Base-by-base conservation (phyloP, 2,113 vertebrate species). In the Neoarius graeffei region DNA sequence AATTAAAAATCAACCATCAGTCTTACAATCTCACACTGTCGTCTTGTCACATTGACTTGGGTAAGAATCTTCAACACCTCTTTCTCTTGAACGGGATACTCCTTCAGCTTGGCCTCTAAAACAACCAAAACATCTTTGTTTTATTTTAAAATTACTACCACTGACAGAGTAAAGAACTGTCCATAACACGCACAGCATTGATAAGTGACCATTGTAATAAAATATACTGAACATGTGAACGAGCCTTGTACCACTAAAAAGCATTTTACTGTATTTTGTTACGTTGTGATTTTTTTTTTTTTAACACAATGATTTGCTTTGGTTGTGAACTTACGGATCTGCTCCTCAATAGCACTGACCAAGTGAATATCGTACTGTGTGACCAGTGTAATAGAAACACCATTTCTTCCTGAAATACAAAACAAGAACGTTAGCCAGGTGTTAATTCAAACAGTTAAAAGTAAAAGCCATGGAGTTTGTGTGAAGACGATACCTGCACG, bases 311-410 rank as follows among this genome's bases (percentile, higher is more conserved):
- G 23, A 1, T 84, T 57, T 59, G 69, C n/a, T 56, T 52, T 7
- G 23, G 30, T 11, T 69, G 79, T 23, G 13, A 86, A 97, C 98
- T 97, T 91, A 99, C 98, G 95, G 90, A 93, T 99, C 87, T 98
- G 95, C 48, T 96, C 94, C 91, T 99, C 98, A 0, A 99, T 97
- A 56, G 97, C 91, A 0, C 96, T 97, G 19, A 99, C 94, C 30
- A 99, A 95, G 83, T 99, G 97, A 93, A 99, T 99, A 94, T 99
- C 98, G 0, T 99, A 99, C 94, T 99, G 98, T 0, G 98, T 99
- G 93, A 99, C 97, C 91, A 99, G 94, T 0, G 98, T 99, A 90
- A 99, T 94, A 25, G 98, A 96, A 2, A 97, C 90, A 0, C 98
- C 98, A 0, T 96, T 95, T 54, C 98, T 93, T 54, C 98, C 98